Base-by-base conservation (phyloP, 2,888 invertebrate genomes). In the Catocala sponsa region DNA sequence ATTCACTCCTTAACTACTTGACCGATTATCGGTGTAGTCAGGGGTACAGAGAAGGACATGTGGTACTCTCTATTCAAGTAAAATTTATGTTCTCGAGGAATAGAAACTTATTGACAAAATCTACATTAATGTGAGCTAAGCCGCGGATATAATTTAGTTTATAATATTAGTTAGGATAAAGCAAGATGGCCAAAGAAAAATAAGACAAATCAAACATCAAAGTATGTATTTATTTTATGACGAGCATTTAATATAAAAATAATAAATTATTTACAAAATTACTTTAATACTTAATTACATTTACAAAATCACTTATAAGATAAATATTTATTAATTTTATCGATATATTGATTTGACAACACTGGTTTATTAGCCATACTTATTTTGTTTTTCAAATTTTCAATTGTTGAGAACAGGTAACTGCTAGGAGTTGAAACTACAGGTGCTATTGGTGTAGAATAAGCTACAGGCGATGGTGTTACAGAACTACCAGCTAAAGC, bases 321-420 rank as follows among this genome's bases (percentile, higher is more conserved):
- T 65, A 94, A 84, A 84, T 94, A 94, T 69, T 90, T 92, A 75
- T 91, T 92, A 41, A 94, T 91, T 62, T 87, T 90, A 68, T 89
- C 84, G 35, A 94, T 87, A 78, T 86, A 94, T 44, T 83, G 84
- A 55, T 83, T 78, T 0, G 90, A 88, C 5, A 94, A 72, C 1
- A 91, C 73, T 0, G 93, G 92, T 55, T 87, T 92, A 1, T 74
- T 76, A 0, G 68, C 68, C 35, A 83, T 73, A 65, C 78, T 80
- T 0, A 90, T 81, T 72, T 86, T 86, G 53, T 89, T 88, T 54
- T 83, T 88, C 35, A 92, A 83, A 79, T 81, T 88, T 0, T 87
- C 80, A 42, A 93, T 88, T 0, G 92, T 91, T 0, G 91, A 90
- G 0, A 84, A 78, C 55, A 92, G 80, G 65, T 90, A 92, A 55